Conservation (phyloP, 2,797 vertebrate species). For the Sarcophilus harrisii region DNA sequence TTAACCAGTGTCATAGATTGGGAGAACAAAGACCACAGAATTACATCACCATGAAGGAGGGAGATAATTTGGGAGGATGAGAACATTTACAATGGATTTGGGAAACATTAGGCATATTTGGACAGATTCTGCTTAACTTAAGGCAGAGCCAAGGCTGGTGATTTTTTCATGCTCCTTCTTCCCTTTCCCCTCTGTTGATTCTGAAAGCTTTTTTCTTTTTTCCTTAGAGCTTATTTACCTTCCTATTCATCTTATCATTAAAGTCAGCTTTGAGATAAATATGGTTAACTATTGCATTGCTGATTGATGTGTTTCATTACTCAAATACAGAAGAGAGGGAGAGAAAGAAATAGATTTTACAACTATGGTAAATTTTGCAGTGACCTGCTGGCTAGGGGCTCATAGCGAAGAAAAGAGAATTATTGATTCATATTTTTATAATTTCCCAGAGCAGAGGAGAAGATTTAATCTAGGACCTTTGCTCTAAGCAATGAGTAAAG, state of each 20-base stretch:
- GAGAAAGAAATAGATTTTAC: neutral
- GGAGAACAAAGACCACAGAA: neutral
- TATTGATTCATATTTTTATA: neutral
- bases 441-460: neutral
- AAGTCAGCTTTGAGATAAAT: neutral
- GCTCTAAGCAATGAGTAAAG: neutral
- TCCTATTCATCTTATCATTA: neutral
- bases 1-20: neutral
- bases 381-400: neutral
- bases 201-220: neutral
- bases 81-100: neutral
- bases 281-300: neutral
- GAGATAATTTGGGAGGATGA: neutral
- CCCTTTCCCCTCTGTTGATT: neutral
- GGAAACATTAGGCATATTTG: neutral
- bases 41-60: neutral
- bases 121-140: neutral
- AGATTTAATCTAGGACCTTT: neutral
- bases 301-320: neutral
- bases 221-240: neutral
- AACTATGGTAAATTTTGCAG: neutral
- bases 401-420: neutral
- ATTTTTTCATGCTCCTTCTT: neutral
- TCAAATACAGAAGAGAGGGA: neutral
- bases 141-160: neutral